phyloP scores from a whole-genome alignment of 2,113 vertebrate species.

The Microtus montanus region DNA sequence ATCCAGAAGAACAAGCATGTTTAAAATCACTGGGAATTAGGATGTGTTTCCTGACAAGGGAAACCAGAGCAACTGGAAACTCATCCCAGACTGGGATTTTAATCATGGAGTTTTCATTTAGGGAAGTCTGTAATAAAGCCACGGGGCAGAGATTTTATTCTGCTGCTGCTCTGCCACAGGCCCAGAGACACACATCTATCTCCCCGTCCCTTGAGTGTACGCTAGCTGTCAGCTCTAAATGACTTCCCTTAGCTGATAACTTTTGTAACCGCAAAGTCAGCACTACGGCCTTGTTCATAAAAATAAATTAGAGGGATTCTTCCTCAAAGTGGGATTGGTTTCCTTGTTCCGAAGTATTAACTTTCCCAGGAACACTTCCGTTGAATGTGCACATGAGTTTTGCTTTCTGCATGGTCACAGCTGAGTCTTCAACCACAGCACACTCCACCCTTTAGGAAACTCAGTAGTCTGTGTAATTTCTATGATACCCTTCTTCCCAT shows the following conservation, averaged over 20 bases:
- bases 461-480: neutral
- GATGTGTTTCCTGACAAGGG: neutral
- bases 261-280: constrained; percentile 66
- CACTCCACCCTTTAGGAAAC: neutral
- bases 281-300: neutral
- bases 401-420: neutral
- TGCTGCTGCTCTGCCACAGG: constrained; percentile 14
- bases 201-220: constrained; percentile 60
- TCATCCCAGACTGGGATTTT: constrained; percentile 61
- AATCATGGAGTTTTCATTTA: constrained; percentile 69
- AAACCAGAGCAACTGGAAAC: constrained; percentile 59
- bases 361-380: constrained; percentile 28
- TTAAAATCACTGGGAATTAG: constrained; percentile 48
- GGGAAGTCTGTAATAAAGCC: constrained; percentile 22
- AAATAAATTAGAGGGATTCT: neutral
- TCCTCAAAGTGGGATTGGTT: constrained; percentile 27
- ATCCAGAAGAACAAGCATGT: neutral
- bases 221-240: constrained; percentile 77
- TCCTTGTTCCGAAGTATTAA: constrained; percentile 45
- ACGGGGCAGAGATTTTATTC: constrained; percentile 68
- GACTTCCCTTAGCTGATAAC: constrained; percentile 50
- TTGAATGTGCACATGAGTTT: neutral
- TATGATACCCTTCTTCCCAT: neutral
- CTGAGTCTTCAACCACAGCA: neutral
- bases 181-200: constrained; percentile 2